Conservation (phyloP, 2,888 invertebrate species). For the Scrobipalpa costella region DNA sequence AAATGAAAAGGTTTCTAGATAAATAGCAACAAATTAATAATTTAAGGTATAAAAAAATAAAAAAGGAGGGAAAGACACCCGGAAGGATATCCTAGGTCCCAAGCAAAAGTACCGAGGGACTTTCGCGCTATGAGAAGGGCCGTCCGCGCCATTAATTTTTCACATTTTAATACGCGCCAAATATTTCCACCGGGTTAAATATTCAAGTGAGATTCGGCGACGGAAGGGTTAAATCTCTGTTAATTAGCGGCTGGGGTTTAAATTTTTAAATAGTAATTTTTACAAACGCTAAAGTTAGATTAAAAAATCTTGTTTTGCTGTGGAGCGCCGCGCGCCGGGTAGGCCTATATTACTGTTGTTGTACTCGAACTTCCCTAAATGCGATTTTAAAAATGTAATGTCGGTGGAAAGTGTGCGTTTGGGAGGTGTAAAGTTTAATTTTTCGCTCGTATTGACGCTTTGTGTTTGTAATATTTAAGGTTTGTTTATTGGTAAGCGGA, state of each 20-base stretch:
- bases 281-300: conserved; percentile 81
- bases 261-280: conserved; percentile 82
- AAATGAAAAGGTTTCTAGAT: no score
- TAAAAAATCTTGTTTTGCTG: conserved; percentile 75
- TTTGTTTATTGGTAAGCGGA: conserved; percentile 68
- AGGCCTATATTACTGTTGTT: conserved; percentile 71
- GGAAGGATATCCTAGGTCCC: background rate
- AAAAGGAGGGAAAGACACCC: background rate
- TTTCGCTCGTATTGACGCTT: conserved; percentile 68
- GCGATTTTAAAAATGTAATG: conserved; percentile 79
- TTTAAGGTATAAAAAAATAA: background rate
- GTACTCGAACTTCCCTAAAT: conserved; percentile 52
- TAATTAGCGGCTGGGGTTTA: conserved; percentile 75
- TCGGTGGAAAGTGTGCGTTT: conserved; percentile 58
- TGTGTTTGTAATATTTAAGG: conserved; percentile 68
- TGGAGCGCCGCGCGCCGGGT: conserved; percentile 54
- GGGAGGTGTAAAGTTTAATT: conserved; percentile 74
- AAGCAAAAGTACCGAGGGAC: background rate
- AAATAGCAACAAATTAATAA: background rate
- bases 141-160: conserved; percentile 71
- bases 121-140: conserved; percentile 45
- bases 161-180: conserved; percentile 80
- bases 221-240: conserved; percentile 81
- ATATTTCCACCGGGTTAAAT: conserved; percentile 78
- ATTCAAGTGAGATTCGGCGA: conserved; percentile 74